Conservation (phyloP, 1,140 invertebrate species). For the Drosophila ercepeae region DNA sequence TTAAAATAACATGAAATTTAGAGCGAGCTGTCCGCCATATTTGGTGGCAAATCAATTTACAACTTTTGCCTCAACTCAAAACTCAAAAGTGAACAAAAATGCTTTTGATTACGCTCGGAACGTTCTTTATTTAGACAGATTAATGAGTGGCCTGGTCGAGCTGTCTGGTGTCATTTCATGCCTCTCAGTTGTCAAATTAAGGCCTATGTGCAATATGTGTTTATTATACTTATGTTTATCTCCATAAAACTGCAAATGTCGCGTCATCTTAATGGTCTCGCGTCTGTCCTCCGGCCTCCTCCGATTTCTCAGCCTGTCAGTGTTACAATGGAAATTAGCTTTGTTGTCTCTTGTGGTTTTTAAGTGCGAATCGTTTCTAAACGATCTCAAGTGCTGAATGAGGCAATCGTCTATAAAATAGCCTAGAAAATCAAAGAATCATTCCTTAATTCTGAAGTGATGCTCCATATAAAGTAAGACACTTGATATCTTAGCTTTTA, state of each 20-base stretch:
- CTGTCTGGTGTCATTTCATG: slow-evolving; percentile 65
- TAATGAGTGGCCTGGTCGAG: slow-evolving; percentile 59
- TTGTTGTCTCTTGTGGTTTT: slow-evolving; percentile 13
- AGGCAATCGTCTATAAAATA: slow-evolving; percentile 35
- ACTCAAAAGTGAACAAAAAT: slow-evolving; percentile 28
- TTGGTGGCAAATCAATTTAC: slow-evolving; percentile 72
- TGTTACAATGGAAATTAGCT: slow-evolving; percentile 43
- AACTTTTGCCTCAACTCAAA: slow-evolving; percentile 57
- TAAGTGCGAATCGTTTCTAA: slow-evolving; percentile 39
- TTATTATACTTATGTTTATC: slow-evolving; percentile 42
- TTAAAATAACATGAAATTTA: slow-evolving; percentile 62
- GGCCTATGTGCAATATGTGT: slow-evolving; percentile 46
- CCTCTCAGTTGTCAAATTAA: slow-evolving; percentile 79
- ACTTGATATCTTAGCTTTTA: neutral
- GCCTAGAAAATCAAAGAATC: slow-evolving; percentile 1
- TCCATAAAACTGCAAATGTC: slow-evolving; percentile 46
- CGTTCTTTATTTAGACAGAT: slow-evolving; percentile 75
- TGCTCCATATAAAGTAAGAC: slow-evolving; percentile 1
- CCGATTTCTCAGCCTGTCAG: slow-evolving; percentile 13
- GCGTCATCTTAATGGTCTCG: slow-evolving; percentile 40
- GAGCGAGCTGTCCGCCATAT: slow-evolving; percentile 66
- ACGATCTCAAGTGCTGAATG: slow-evolving; percentile 34
- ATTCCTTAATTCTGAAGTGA: slow-evolving; percentile 1
- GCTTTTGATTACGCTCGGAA: slow-evolving; percentile 43
- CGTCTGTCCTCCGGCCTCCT: slow-evolving; percentile 2